These are phyloP conservation scores for Rhabdornis inornatus DNA, from an alignment of 2,113 vertebrate genomes.

Conservation along the genomic window DNA sequence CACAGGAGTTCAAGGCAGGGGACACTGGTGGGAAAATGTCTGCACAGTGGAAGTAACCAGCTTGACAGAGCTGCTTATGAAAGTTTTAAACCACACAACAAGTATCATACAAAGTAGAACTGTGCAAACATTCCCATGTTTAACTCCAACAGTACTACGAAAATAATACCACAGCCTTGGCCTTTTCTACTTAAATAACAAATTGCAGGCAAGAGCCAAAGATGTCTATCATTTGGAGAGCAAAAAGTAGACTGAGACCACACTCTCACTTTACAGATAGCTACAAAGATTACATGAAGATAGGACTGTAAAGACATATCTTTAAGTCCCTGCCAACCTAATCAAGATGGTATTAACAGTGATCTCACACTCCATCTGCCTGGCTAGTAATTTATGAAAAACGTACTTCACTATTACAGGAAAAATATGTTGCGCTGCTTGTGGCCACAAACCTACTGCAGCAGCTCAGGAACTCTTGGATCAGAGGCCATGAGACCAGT, in stretches of 20 bases:
- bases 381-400: conserved; percentile 66
- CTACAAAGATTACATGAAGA: conserved; percentile 67
- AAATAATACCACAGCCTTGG: conserved; percentile 49
- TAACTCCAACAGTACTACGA: neutral
- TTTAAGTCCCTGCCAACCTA: conserved; percentile 66
- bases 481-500: neutral
- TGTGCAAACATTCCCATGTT: neutral
- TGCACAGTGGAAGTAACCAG: neutral
- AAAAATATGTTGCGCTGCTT: conserved; percentile 62
- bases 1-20: neutral
- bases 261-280: conserved; percentile 63
- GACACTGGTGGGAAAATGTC: neutral
- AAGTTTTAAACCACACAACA: neutral
- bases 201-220: conserved; percentile 54
- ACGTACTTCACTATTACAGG: conserved; percentile 56
- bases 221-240: conserved; percentile 62
- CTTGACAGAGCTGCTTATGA: neutral
- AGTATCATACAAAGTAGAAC: neutral
- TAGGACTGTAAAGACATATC: conserved; percentile 64
- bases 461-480: conserved; percentile 49
- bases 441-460: conserved; percentile 49
- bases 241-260: conserved; percentile 46
- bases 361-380: conserved; percentile 71
- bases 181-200: conserved; percentile 64
- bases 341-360: conserved; percentile 71